Evolutionary conservation across 2,797 vertebrate species (phyloP).

Genomic region (Enteromius fasciolatus): DNA sequence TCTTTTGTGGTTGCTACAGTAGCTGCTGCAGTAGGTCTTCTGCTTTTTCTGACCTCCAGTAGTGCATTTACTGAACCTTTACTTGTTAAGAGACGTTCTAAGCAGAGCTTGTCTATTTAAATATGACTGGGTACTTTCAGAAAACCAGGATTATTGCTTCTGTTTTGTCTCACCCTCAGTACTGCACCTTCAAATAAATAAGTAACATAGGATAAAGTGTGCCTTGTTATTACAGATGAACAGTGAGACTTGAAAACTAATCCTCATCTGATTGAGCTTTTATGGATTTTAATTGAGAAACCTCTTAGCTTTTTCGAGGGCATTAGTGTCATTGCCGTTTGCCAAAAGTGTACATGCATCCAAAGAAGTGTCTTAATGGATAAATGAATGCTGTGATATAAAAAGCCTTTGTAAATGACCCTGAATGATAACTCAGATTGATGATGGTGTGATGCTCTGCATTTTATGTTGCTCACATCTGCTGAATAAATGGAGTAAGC

Average conservation of each 20-base stretch:
- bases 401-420: slow-evolving; percentile 33
- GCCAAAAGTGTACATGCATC: slow-evolving; percentile 29
- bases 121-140: not conserved
- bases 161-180: slow-evolving; percentile 18
- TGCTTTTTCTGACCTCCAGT: not conserved
- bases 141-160: not conserved
- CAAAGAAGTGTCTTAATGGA: slow-evolving; percentile 13
- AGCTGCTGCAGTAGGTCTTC: not conserved
- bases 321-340: slow-evolving; percentile 38
- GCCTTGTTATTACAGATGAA: slow-evolving; percentile 45
- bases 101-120: not conserved
- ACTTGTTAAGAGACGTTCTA: not conserved
- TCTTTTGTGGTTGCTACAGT: not conserved
- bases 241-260: slow-evolving; percentile 35
- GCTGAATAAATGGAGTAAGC: slow-evolving; percentile 20
- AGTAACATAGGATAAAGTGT: slow-evolving; percentile 36
- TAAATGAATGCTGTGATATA: slow-evolving; percentile 12
- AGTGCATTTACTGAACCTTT: slow-evolving; percentile 14
- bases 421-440: slow-evolving; percentile 24
- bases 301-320: slow-evolving; percentile 27
- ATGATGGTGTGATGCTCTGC: slow-evolving; percentile 21
- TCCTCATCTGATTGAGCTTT: slow-evolving; percentile 11
- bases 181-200: not conserved
- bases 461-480: slow-evolving; percentile 20
- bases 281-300: slow-evolving; percentile 21